These are phyloP conservation scores for Hemitrygon akajei DNA, from an alignment of 2,797 vertebrate species.

Conservation along the genomic window DNA sequence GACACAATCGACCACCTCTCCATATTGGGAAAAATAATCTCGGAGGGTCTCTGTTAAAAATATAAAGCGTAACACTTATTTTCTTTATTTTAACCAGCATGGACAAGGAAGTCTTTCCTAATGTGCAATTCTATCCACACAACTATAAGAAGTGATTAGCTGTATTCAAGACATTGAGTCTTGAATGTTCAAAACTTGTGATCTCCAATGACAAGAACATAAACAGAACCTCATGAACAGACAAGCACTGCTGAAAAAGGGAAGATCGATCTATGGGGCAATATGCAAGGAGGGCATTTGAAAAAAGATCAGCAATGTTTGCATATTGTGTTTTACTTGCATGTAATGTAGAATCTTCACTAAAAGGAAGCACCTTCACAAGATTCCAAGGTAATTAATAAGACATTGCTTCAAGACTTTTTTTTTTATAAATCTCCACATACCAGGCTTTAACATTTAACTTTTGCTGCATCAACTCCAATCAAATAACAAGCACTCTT, in stretches of 20 bases:
- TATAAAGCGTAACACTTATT: conserved; percentile 36
- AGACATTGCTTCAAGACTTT: neutral
- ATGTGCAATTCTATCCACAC: too few species aligned
- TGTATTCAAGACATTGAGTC: neutral
- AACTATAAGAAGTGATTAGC: too few species aligned
- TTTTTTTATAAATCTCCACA: neutral
- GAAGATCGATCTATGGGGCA: neutral
- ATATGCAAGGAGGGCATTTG: neutral
- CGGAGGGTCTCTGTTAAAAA: conserved; percentile 83
- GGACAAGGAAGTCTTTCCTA: neutral
- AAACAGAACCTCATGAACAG: neutral
- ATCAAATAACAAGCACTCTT: neutral
- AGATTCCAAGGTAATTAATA: neutral
- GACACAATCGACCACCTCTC: conserved; percentile 97
- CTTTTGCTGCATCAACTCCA: neutral
- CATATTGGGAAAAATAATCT: conserved; percentile 97
- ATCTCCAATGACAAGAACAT: neutral
- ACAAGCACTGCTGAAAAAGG: neutral
- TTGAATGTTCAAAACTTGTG: neutral
- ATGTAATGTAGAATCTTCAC: neutral
- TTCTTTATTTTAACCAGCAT: neutral
- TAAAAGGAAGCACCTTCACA: neutral
- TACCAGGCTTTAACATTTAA: neutral
- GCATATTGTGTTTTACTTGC: neutral
- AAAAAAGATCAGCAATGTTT: neutral